These are phyloP conservation scores for Orycteropus afer DNA, from an alignment of 2,113 vertebrate genomes.

Conservation along the genomic window DNA sequence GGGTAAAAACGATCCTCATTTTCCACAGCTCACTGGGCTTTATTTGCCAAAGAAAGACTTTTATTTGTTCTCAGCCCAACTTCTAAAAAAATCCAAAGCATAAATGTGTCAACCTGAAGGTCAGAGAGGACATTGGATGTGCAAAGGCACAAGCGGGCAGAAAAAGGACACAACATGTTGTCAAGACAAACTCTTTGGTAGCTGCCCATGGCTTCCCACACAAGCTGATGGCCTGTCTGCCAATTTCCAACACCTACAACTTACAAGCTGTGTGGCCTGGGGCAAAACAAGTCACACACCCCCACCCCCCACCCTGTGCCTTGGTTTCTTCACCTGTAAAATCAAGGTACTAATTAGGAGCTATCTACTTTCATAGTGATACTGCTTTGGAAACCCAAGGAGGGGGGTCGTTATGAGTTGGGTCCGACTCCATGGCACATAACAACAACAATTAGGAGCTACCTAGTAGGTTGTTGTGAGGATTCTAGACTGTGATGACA, in stretches of 20 bases:
- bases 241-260: background rate
- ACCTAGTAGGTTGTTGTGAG: background rate
- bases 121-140: background rate
- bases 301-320: background rate
- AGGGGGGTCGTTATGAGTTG: too few relatives aligned
- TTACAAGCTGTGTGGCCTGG: background rate
- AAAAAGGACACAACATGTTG: background rate
- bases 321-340: too few relatives aligned
- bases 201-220: background rate
- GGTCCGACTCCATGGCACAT: too few relatives aligned
- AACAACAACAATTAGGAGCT: too few relatives aligned
- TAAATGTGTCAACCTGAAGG: background rate
- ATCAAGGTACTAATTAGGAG: too few relatives aligned
- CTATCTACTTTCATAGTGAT: too few relatives aligned
- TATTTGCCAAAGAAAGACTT: constrained; percentile 22
- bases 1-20: background rate
- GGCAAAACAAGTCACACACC: constrained; percentile 5
- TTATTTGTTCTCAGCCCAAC: background rate
- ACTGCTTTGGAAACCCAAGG: too few relatives aligned
- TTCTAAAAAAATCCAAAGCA: background rate
- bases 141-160: background rate
- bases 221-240: background rate
- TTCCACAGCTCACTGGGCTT: background rate
- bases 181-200: background rate
- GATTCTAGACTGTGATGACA: too few relatives aligned